Conservation (phyloP, 2,888 invertebrate genomes). For the Trissonchulus latispiculum region DNA sequence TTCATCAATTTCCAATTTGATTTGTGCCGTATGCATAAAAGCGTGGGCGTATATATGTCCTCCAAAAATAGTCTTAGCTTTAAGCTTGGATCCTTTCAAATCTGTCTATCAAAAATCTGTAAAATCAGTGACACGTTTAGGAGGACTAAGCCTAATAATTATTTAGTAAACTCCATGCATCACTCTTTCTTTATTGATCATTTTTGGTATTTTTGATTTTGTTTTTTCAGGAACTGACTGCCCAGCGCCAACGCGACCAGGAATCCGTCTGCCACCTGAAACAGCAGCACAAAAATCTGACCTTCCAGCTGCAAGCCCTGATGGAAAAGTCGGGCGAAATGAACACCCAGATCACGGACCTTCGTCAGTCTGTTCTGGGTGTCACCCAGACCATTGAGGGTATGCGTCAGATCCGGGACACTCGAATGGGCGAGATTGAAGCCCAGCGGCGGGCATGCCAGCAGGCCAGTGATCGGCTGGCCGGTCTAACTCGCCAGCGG, state of each 20-base stretch:
- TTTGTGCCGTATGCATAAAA: too few species aligned
- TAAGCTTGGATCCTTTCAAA: too few species aligned
- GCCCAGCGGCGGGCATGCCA: constrained; percentile 64
- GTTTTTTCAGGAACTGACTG: constrained; percentile 63
- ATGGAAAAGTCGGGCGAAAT: constrained; percentile 65
- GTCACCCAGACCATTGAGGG: constrained; percentile 30
- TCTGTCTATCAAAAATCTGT: too few species aligned
- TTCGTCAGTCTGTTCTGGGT: constrained; percentile 30
- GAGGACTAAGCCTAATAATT: too few species aligned
- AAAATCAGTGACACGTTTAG: too few species aligned
- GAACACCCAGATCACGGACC: constrained; percentile 59
- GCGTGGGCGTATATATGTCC: too few species aligned
- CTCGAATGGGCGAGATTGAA: constrained; percentile 63
- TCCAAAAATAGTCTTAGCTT: too few species aligned
- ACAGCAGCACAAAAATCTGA: constrained; percentile 70
- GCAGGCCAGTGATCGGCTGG: constrained; percentile 29
- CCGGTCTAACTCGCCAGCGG: not conserved
- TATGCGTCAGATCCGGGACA: constrained; percentile 79
- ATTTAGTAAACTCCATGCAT: too few species aligned
- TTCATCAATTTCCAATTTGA: too few species aligned
- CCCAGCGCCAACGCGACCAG: constrained; percentile 72
- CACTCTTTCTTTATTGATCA: too few species aligned
- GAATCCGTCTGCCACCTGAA: constrained; percentile 71
- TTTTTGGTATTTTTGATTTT: too few species aligned
- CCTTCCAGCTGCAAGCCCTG: constrained; percentile 63